Percentiles rank a stretch among this genome's conserved stretches.
phyloP scores from a whole-genome alignment of 2,888 invertebrate species.

The Drepanosiphum platanoidis region DNA sequence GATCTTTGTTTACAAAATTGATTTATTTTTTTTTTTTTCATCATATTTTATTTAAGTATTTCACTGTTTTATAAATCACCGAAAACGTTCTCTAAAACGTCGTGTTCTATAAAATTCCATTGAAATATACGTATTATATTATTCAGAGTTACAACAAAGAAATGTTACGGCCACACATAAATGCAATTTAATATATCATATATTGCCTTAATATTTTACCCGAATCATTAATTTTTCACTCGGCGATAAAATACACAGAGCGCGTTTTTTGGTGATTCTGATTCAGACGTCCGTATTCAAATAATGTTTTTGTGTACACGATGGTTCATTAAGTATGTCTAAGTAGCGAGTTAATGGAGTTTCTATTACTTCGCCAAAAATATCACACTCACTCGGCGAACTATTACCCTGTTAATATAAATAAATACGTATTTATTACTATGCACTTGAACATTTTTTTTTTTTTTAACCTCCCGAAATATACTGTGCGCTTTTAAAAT shows the following conservation, averaged over 20 bases:
- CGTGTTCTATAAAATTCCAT: neutral
- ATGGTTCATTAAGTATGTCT: constrained; percentile 24
- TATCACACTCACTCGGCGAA: neutral
- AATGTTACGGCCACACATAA: constrained; percentile 14
- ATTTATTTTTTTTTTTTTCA: too few relatives aligned
- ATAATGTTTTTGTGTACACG: neutral
- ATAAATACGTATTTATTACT: neutral
- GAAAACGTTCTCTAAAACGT: neutral
- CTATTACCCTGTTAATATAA: neutral
- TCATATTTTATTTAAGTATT: neutral
- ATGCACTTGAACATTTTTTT: neutral
- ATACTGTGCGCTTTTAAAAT: neutral
- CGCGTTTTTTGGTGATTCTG: constrained; percentile 14
- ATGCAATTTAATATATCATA: constrained; percentile 19
- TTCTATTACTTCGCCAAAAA: constrained; percentile 35
- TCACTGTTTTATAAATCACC: neutral
- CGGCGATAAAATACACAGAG: constrained; percentile 8
- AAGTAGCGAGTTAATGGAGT: constrained; percentile 34
- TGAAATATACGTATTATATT: neutral
- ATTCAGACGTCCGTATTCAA: constrained; percentile 33
- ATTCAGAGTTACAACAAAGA: constrained; percentile 4
- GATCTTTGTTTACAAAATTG: neutral
- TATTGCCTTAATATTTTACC: constrained; percentile 11
- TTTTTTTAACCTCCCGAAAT: neutral
- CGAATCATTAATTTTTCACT: constrained; percentile 36